These are phyloP conservation scores for Mystacornis crossleyi DNA, from an alignment of 2,113 vertebrate species.

Conservation along the genomic window DNA sequence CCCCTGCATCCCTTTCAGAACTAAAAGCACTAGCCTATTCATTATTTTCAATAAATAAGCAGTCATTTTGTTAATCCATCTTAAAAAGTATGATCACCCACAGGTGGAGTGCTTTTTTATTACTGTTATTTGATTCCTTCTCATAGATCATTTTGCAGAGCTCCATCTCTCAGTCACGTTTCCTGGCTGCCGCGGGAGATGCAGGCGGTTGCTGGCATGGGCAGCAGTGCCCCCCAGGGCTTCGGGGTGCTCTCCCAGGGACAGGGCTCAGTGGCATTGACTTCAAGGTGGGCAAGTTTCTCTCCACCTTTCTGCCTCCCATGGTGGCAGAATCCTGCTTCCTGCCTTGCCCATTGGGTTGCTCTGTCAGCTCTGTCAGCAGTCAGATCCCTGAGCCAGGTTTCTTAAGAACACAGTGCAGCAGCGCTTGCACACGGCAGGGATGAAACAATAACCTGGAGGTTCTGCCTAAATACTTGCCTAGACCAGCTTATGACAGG, in stretches of 20 bases:
- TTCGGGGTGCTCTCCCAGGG: neutral
- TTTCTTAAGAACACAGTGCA: neutral
- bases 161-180: accelerated
- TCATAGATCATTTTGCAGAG: neutral
- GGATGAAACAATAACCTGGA: neutral
- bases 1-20: neutral
- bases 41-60: conserved; percentile 56
- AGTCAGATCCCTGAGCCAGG: neutral
- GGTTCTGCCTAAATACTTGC: neutral
- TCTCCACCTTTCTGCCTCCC: neutral
- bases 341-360: neutral
- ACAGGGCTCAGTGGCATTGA: accelerated
- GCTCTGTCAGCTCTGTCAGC: neutral
- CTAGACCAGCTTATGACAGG: neutral
- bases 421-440: neutral
- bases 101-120: conserved; percentile 36
- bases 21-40: conserved; percentile 18
- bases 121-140: neutral
- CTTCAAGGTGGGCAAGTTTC: neutral
- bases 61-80: conserved; percentile 61
- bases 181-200: accelerated
- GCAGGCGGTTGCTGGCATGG: neutral
- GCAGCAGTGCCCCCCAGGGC: neutral
- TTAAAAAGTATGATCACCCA: conserved; percentile 23
- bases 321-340: neutral